These are phyloP conservation scores for Danio aesculapii DNA, from an alignment of 2,797 vertebrate genomes.

Conservation along the genomic window DNA sequence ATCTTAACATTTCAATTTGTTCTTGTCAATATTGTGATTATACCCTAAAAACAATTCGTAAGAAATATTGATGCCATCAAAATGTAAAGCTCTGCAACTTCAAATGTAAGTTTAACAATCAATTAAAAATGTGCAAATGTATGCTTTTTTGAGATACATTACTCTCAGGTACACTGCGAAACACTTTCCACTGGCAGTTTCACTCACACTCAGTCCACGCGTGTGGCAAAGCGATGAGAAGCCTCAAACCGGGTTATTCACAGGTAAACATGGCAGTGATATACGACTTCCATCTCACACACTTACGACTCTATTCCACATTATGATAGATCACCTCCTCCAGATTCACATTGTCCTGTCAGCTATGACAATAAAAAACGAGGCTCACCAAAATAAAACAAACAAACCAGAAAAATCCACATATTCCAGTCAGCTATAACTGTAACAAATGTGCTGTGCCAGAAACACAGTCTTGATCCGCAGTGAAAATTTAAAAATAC, in stretches of 20 bases:
- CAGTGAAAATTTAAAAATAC: conserved; percentile 44
- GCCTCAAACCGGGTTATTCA: conserved; percentile 61
- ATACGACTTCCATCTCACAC: conserved; percentile 62
- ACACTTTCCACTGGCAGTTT: conserved; percentile 14
- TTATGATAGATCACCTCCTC: conserved; percentile 60
- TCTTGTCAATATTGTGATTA: too few species aligned
- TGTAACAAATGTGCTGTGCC: conserved; percentile 43
- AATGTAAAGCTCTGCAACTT: neutral
- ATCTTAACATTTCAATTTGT: too few species aligned
- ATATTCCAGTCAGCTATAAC: conserved; percentile 45
- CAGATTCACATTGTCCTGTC: conserved; percentile 54
- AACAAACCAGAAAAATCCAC: conserved; percentile 30
- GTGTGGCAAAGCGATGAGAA: conserved; percentile 56
- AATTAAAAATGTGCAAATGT: neutral
- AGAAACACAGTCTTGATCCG: conserved; percentile 24
- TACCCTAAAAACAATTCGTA: too few species aligned
- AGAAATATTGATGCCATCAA: too few species aligned
- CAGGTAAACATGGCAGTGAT: conserved; percentile 66
- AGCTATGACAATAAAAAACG: conserved; percentile 43
- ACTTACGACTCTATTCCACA: conserved; percentile 59
- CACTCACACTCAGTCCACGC: conserved; percentile 30
- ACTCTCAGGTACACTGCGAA: neutral
- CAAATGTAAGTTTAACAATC: neutral
- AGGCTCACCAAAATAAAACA: conserved; percentile 50
- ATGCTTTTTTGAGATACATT: neutral